Evolutionary conservation across 2,888 invertebrate genomes (phyloP).

Genomic region (Hoplodrina blanda): DNA sequence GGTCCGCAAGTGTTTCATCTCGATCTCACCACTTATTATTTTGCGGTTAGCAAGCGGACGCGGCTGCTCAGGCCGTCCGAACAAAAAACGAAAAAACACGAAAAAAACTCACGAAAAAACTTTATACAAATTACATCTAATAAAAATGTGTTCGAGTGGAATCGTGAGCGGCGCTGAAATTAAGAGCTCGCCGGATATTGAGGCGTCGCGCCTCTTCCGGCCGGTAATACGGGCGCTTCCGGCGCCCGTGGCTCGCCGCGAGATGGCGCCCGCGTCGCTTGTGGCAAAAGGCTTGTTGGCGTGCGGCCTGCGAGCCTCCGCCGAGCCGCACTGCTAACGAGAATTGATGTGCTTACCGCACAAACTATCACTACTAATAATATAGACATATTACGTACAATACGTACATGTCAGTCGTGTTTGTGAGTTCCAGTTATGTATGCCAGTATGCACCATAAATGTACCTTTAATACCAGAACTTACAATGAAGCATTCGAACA

Average conservation of each 20-base stretch:
- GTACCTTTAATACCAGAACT: too few species aligned
- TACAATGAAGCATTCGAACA: too few species aligned
- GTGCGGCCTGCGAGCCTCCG: background rate
- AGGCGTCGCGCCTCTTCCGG: slow-evolving; percentile 46
- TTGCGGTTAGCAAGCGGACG: background rate
- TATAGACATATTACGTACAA: too few species aligned
- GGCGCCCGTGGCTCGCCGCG: background rate
- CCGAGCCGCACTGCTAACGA: background rate
- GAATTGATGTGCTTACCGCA: too few species aligned
- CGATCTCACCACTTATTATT: background rate
- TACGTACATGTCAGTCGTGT: too few species aligned
- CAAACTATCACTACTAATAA: too few species aligned
- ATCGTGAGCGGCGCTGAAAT: slow-evolving; percentile 28
- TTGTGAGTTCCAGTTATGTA: too few species aligned
- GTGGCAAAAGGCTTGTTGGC: slow-evolving; percentile 17
- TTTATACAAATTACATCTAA: slow-evolving; percentile 30
- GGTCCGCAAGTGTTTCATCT: background rate
- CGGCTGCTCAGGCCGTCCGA: background rate
- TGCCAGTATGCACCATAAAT: too few species aligned
- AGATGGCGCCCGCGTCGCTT: slow-evolving; percentile 13
- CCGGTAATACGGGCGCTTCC: slow-evolving; percentile 37
- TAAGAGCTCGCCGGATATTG: slow-evolving; percentile 51
- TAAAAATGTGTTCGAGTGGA: slow-evolving; percentile 29
- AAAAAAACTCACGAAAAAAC: too few species aligned
- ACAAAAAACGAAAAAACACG: too few species aligned